phyloP scores from a whole-genome alignment of 2,113 vertebrate genomes.

The Falco punctatus region DNA sequence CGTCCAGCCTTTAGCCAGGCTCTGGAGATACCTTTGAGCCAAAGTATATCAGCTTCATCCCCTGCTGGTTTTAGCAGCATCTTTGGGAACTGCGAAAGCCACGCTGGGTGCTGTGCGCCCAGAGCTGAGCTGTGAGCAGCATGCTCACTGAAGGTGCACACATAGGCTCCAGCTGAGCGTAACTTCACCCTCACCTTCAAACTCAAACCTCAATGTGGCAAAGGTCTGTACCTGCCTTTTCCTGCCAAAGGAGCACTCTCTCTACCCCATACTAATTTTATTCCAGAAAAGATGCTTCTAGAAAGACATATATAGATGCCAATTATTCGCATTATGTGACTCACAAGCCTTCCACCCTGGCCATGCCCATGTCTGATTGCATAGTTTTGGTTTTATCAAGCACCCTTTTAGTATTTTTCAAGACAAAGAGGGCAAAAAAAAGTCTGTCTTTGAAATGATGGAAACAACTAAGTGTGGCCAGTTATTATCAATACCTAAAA shows the following conservation, averaged over 20 bases:
- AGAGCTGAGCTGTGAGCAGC: not conserved
- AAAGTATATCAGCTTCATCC: not conserved
- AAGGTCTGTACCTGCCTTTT: not conserved
- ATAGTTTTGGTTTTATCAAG: not conserved
- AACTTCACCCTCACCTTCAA: not conserved
- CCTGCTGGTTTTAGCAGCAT: not conserved
- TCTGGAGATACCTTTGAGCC: not conserved
- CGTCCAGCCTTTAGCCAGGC: not conserved
- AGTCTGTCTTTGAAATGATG: not conserved
- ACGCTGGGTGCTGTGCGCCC: not conserved
- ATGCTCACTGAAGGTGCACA: rapidly evolving
- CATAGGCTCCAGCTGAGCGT: not conserved
- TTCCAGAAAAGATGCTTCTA: not conserved
- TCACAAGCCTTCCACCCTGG: not conserved
- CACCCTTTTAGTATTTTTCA: not conserved
- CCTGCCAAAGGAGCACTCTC: not conserved
- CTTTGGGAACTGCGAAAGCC: not conserved
- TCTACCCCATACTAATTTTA: rapidly evolving
- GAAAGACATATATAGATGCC: not conserved
- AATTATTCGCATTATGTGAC: not conserved
- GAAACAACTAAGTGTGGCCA: not conserved
- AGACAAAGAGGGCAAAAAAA: not conserved
- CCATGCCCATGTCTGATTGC: not conserved
- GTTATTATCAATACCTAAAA: not conserved
- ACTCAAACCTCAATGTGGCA: not conserved